Evolutionary conservation across 2,888 invertebrate species (phyloP).

Genomic region (Crossocerus cetratus): DNA sequence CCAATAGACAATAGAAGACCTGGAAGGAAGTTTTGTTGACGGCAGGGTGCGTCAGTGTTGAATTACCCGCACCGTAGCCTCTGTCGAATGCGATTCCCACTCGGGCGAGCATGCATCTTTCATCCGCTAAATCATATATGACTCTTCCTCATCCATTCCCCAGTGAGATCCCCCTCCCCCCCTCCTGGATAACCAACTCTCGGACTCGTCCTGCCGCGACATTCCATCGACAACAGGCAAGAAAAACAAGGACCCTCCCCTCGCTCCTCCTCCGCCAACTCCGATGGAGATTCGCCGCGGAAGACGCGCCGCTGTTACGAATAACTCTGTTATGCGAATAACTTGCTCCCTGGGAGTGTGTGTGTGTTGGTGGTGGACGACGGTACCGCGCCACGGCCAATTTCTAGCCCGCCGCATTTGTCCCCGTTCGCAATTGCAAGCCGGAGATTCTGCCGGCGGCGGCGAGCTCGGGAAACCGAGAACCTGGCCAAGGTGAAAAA

Average conservation of each 20-base stretch:
- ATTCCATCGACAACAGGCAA: too few relatives aligned
- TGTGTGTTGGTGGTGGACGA: conserved; percentile 34
- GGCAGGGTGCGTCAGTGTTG: conserved; percentile 31
- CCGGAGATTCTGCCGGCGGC: conserved; percentile 15
- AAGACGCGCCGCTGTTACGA: neutral
- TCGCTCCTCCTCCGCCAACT: too few relatives aligned
- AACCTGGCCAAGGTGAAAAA: neutral
- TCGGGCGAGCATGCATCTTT: conserved; percentile 43
- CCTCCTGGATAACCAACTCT: neutral
- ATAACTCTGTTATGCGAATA: conserved; percentile 1
- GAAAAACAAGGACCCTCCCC: too few relatives aligned
- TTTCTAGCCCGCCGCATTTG: conserved; percentile 73
- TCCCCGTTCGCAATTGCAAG: conserved; percentile 73
- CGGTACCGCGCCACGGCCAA: conserved; percentile 66
- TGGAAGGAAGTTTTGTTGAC: conserved; percentile 16
- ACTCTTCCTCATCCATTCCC: conserved; percentile 6
- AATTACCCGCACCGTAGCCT: conserved; percentile 27
- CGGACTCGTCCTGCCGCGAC: too few relatives aligned
- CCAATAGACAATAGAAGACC: neutral
- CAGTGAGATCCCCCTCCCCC: conserved; percentile 21
- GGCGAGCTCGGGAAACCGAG: conserved; percentile 9
- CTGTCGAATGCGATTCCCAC: conserved; percentile 33
- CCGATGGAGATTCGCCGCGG: too few relatives aligned
- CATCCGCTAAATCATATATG: conserved; percentile 40
- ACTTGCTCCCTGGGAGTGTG: neutral